phyloP scores from a whole-genome alignment of 2,113 vertebrate species.

The Turdus rufiventris region DNA sequence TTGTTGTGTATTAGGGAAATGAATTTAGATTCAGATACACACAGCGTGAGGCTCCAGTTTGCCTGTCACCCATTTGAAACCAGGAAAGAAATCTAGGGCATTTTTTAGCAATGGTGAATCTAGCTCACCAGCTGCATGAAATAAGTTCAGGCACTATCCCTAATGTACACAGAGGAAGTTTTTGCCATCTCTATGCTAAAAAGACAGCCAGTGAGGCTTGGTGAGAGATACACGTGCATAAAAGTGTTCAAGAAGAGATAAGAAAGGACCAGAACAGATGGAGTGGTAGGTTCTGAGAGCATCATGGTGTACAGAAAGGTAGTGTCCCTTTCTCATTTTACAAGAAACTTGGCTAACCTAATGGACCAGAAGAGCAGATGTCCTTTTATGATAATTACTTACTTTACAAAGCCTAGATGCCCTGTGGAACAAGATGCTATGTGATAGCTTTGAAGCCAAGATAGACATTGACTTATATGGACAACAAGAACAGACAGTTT shows the following conservation, averaged over 20 bases:
- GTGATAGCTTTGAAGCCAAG: background rate
- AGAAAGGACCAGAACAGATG: background rate
- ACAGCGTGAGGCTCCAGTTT: background rate
- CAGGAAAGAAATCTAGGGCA: background rate
- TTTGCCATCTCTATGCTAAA: background rate
- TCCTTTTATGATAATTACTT: background rate
- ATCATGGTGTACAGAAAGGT: background rate
- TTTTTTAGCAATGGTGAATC: background rate
- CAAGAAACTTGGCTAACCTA: background rate
- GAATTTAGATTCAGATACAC: background rate
- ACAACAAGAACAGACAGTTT: background rate
- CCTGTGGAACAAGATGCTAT: background rate
- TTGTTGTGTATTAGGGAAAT: background rate
- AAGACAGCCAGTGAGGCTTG: background rate
- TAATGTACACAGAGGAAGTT: background rate
- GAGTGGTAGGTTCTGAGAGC: background rate
- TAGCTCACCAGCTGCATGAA: background rate
- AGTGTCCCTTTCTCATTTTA: background rate
- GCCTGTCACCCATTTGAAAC: background rate
- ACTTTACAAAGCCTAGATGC: background rate
- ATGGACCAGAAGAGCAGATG: background rate
- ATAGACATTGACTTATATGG: background rate
- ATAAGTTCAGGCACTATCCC: background rate
- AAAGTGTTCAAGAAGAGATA: background rate
- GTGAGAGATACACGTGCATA: fast-evolving